Conservation (phyloP, 2,113 vertebrate genomes). For the Microtus ochrogaster region DNA sequence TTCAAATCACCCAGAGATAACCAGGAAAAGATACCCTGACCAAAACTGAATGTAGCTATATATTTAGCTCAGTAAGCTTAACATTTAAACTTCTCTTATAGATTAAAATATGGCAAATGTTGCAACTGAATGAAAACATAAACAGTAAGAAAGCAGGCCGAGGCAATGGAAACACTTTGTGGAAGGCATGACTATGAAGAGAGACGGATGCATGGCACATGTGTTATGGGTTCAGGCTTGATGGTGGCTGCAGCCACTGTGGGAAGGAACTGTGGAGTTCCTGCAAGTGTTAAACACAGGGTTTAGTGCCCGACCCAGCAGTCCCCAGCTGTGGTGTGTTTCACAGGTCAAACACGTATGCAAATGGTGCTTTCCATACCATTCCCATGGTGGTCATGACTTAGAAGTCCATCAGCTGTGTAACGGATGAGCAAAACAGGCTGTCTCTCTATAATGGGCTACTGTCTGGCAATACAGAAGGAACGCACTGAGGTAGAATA, state of each 20-base stretch:
- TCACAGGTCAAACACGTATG: neutral
- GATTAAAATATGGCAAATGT: neutral
- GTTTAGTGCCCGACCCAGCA: neutral
- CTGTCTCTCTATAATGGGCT: neutral
- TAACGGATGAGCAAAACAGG: neutral
- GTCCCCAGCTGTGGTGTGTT: neutral
- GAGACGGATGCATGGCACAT: neutral
- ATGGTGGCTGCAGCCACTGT: neutral
- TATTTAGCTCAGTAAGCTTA: neutral
- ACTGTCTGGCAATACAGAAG: neutral
- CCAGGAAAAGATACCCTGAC: neutral
- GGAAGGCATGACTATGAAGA: neutral
- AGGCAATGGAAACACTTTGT: neutral
- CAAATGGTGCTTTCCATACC: neutral
- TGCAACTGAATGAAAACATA: neutral
- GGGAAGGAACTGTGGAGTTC: neutral
- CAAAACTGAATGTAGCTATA: neutral
- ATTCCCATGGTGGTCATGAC: neutral
- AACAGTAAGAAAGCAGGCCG: neutral
- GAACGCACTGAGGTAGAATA: neutral
- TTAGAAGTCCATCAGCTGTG: neutral
- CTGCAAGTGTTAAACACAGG: neutral
- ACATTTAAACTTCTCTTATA: neutral
- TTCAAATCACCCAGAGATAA: neutral
- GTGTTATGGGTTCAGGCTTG: neutral